Evolutionary conservation across 2,797 vertebrate species (phyloP), one percentile per base, ranked within the genome.

Genomic region (Euthynnus affinis): DNA sequence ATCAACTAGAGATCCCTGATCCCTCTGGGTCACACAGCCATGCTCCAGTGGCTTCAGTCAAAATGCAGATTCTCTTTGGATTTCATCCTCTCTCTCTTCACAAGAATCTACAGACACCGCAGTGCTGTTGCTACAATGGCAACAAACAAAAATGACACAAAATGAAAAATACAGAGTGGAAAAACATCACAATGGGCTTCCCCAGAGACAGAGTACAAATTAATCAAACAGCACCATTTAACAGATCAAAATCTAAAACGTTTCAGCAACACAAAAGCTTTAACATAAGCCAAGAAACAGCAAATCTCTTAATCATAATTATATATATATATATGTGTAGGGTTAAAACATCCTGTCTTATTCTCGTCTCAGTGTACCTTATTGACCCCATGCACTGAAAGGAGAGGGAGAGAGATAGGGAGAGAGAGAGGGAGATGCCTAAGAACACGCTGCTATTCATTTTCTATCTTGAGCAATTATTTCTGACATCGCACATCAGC

Each of bases 401-500:
- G 42, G 58, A 34, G 27, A 55, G 29, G 17, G 20, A 4, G 15
- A n/a, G 48, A 63, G 15, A n/a, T n/a, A n/a, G n/a, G n/a, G n/a
- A 51, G 76, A 52, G 17, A n/a, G 48, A 71, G 60, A 3, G 51
- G 0, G 2, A 75, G 73, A 60, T 68, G 65, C 86, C 83, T 2
- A 9, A 67, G 58, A 81, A 56, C 80, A 76, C 27, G 72, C 67
- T 65, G 76, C 77, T 25, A 61, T 73, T 90, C 74, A 68, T 81
- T 85, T 83, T 63, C 52, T 40, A 71, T 85, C 82, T 82, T 42
- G 10, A 55, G 75, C 76, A 84, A 88, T 91, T 88, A 85, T 78
- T 81, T 85, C 58, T 83, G 84, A 88, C 87, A 71, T 46, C 12
- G 63, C 84, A 71, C 81, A 72, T 89, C 87, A 85, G 23, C 70